Base-by-base conservation (phyloP, 2,797 vertebrate genomes). In the Tragopan temminckii region DNA sequence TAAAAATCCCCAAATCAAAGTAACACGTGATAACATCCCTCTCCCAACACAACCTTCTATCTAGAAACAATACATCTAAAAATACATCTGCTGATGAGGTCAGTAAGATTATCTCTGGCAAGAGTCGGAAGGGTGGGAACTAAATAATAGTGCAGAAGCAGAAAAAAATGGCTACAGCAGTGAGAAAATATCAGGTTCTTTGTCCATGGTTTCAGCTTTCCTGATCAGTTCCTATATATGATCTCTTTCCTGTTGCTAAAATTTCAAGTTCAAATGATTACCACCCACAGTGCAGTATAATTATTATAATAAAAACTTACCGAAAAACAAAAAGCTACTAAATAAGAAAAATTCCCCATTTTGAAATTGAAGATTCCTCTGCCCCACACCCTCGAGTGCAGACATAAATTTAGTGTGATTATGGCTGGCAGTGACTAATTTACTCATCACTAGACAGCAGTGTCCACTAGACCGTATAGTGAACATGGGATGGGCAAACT, bases 21-120 rank as follows among this genome's bases (percentile, higher is more conserved):
- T 48, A 94, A 83, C 45, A 72, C 1, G 0, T 88, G 79, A 59
- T 76, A 89, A 69, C 66, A 84, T 35, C 11, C 46, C 36, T 80
- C 55, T 83, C 46, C 46, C 43, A 43, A 24, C 38, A 29, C 82
- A 94, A 80, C 55, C 69, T 87, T 78, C 69, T 76, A 78, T 66
- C 69, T 83, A 31, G 79, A 90, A 93, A 95, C 62, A 92, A 95
- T 95, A 24, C 43, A 42, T 80, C 94, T 96, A 96, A 96, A 97
- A 95, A 97, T 95, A 95, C 40, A 83, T 76, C 76, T 88, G 69
- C 88, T 95, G 95, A 92, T 92, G 79, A 90, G 92, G 90, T 95
- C 94, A 90, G 69, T 87, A 83, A 85, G 90, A 79, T 87, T 82
- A 88, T 89, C 76, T 55, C 90, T 1, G 0, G 43, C 0, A 1